Percentiles rank a stretch among this genome's conserved stretches.
Conservation (phyloP, 1,140 invertebrate species). For the Monomorium pharaonis region DNA sequence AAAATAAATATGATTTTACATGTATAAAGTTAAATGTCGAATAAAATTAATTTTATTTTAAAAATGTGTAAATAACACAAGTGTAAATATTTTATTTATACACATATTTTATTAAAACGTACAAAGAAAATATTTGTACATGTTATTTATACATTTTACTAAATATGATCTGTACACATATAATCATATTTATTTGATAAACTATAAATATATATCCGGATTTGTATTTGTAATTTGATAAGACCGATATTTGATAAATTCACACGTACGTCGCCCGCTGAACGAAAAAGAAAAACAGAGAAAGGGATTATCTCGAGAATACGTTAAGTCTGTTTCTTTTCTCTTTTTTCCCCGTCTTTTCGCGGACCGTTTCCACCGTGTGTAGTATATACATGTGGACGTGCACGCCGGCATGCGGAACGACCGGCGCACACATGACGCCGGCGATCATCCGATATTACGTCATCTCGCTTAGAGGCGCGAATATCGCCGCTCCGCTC, state of each 20-base stretch:
- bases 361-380: neutral
- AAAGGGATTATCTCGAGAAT: neutral
- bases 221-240: neutral
- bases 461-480: constrained; percentile 63
- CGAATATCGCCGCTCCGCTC: constrained; percentile 11
- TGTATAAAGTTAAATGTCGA: neutral
- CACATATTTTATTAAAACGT: neutral
- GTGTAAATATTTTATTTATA: too few relatives aligned
- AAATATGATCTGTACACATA: neutral
- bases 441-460: constrained; percentile 77
- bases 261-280: neutral
- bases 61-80: too few relatives aligned
- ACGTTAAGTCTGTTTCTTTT: too few relatives aligned
- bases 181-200: neutral
- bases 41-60: neutral
- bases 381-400: neutral
- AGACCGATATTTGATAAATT: too few relatives aligned
- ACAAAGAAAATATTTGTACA: too few relatives aligned
- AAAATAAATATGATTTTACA: neutral
- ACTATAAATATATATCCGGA: neutral
- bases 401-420: constrained; percentile 28
- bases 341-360: neutral
- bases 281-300: neutral
- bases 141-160: too few relatives aligned
- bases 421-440: constrained; percentile 44